Base-by-base conservation (phyloP, 2,888 invertebrate species). In the Epinotia demarniana region DNA sequence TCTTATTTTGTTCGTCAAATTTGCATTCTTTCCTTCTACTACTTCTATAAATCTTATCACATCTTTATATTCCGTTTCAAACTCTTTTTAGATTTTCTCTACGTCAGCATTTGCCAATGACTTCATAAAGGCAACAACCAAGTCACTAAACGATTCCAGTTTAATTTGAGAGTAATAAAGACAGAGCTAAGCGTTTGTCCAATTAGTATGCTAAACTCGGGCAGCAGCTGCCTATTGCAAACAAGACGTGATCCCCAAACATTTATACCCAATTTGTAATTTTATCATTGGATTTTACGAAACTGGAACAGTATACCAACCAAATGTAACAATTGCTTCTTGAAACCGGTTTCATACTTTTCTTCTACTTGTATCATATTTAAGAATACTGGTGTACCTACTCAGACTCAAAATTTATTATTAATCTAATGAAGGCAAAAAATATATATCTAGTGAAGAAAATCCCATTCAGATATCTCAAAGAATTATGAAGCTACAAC, bases 241-340 rank as follows among this genome's bases (percentile, higher is more conserved):
- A 39, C 55, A 55, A 57, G 39, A 43, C 43, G 57, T 68, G 68
- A 43, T 68, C 57, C 68, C 39, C 43, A 39, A 57, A 68, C 39
- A 18, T 39, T 39, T 67, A 57, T 68, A 43, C 16, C 49, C n/a
- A 18, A 55, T 39, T 57, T 58, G 57, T 53, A 57, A 39, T 33
- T 19, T 13, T 57, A 19, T 33, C 11, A 23, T 39, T 68, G 19
- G 43, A 0, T 57, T 57, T 57, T 43, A 39, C 39, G 27, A 39
- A 67, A 39, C 1, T 8, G n/a, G 33, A 49, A 23, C 23, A 16
- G n/a, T 16, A 27, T 64, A 23, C 23, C 16, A 43, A 33, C 33
- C 33, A 33, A 33, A 6, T 33, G 33, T 8, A 6, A 8, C 6
- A 33, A 33, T 33, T 33, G 33, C 33, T 33, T 8, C 33, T 33